These are phyloP conservation scores for Drosophila mimica DNA, from an alignment of 2,888 invertebrate genomes.

Conservation along the genomic window DNA sequence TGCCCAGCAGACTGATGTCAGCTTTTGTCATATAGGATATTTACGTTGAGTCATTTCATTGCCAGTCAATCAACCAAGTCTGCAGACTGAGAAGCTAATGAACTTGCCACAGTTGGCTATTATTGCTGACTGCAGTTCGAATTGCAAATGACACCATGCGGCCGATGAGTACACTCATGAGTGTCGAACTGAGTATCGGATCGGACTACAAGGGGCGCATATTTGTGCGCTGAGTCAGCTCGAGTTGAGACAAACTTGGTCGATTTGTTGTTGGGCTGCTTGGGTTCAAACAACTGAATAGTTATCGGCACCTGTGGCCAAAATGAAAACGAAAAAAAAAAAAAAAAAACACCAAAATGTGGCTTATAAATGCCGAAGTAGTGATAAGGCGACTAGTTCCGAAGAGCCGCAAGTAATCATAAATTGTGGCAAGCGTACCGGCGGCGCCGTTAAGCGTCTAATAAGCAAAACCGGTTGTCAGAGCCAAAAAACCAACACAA, in stretches of 20 bases:
- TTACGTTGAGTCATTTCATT: conserved; percentile 15
- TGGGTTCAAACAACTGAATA: conserved; percentile 26
- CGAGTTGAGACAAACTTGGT: conserved; percentile 7
- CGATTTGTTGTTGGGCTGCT: background rate
- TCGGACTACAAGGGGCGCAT: conserved; percentile 33
- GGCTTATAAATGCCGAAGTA: conserved; percentile 39
- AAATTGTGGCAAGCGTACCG: conserved; percentile 50
- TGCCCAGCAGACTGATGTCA: conserved; percentile 8
- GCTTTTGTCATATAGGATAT: background rate
- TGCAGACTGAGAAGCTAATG: conserved; percentile 45
- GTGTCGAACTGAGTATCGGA: conserved; percentile 10
- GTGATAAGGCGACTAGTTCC: conserved; percentile 69
- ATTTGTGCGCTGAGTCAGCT: conserved; percentile 51
- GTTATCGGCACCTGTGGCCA: conserved; percentile 20
- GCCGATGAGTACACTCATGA: background rate
- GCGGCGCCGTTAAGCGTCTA: conserved; percentile 38
- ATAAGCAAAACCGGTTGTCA: conserved; percentile 54
- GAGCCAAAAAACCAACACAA: conserved; percentile 11
- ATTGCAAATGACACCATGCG: conserved; percentile 47
- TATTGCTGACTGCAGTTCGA: conserved; percentile 34
- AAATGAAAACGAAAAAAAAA: background rate
- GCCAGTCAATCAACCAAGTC: conserved; percentile 30
- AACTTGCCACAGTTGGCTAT: conserved; percentile 29
- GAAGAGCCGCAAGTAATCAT: conserved; percentile 43
- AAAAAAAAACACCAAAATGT: conserved; percentile 8